Evolutionary conservation across 2,797 vertebrate species (phyloP), one percentile per base, ranked within the genome.

Genomic region (Acipenser transmontanus): DNA sequence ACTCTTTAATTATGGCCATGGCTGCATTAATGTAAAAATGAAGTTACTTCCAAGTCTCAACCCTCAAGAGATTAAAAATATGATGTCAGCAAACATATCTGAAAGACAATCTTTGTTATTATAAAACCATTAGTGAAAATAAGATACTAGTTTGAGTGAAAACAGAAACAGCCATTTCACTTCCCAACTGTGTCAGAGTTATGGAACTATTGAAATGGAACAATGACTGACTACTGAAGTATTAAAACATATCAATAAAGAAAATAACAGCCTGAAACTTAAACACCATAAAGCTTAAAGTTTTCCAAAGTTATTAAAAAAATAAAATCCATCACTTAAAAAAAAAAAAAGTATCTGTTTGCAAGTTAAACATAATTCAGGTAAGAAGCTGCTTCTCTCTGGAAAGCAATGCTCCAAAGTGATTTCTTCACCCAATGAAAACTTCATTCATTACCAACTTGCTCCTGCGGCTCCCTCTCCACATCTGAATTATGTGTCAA

Each of bases 391-490:
- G 62, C 73, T 70, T 68, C 65, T 74, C 69, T 74, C 70, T 66
- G 66, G 62, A 70, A 62, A 67, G 78, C 70, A 77, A 77, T 65
- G 67, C 82, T 83, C 80, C 73, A 80, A 66, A 81, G 85, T 70
- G 81, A 84, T 87, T 74, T 77, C 65, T 68, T 68, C 34, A 68
- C 72, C 75, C 75, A 87, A 88, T 90, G 86, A 88, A 83, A 91
- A 85, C 89, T 88, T 85, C 88, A 89, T 91, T 89, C 88, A 91
- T 92, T 91, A 89, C 81, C 82, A 76, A 77, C 84, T 88, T 87
- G 50, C 62, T 51, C 62, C 14, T 80, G 80, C 74, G 74, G 77
- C 79, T 84, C 80, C 77, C 81, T 72, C 78, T 82, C 69, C 76
- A 80, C 82, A 82, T 82, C 82, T 90, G 87, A 92, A 90, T 91